Base-by-base conservation (phyloP, 2,797 vertebrate species). In the Sparus aurata region DNA sequence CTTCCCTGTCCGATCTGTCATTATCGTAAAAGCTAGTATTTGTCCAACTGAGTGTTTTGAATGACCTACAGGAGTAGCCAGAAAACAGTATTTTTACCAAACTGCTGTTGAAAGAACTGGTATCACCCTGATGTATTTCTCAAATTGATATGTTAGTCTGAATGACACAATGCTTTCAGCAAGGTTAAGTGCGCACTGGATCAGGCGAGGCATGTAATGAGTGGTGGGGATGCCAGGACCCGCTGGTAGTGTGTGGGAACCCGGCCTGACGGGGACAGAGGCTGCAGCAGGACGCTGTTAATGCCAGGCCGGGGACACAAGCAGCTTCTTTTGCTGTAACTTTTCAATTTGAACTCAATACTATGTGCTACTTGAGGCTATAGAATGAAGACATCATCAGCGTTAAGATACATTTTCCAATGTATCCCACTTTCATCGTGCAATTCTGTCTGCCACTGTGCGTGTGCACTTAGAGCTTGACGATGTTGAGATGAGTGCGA, bases 211-310 rank as follows among this genome's bases (percentile, higher is more conserved):
- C 67, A 70, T 60, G 43, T 77, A 46, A 65, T 60, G 61, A 69
- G 65, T 63, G 59, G 54, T 69, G 73, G 60, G 57, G 27, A 67
- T 67, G 50, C 85, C 73, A 80, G 80, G 55, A 75, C 75, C 64
- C 69, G 23, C 12, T 22, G 65, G 34, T 23, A 38, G 27, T 52
- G 57, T 73, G 27, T 30, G 34, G 58, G 55, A 34, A 60, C 7
- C 60, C 25, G 72, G 60, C 12, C 45, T 73, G 60, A 68, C 73
- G 69, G 57, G 59, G 59, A 75, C 47, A 75, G 53, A 61, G 54
- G 55, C 68, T n/a, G 34, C 23, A 27, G 57, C 46, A 8, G 16
- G 16, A 54, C 34, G 27, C 34, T 16, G 30, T 43, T 8, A 15
- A 55, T 17, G 52, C 27, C 41, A 46, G 68, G 30, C 25, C 41